Percentiles rank a stretch among this genome's conserved stretches.
These are phyloP conservation scores for Etheostoma perlongum DNA, from an alignment of 2,797 vertebrate species.

Conservation along the genomic window DNA sequence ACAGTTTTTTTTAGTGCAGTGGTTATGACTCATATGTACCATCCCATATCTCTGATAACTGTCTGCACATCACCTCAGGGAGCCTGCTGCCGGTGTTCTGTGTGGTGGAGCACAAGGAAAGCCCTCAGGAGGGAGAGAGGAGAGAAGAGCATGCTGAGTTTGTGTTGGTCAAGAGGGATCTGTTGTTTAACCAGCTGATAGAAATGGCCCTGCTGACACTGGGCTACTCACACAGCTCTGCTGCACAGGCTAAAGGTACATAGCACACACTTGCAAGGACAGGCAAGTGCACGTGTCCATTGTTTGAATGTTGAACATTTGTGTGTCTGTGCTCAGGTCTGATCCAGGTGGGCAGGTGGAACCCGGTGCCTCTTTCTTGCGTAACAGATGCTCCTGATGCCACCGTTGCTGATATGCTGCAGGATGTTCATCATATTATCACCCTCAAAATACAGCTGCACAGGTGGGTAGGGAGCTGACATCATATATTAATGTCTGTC, in stretches of 20 bases:
- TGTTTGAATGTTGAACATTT: background rate
- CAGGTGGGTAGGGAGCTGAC: slow-evolving; percentile 87
- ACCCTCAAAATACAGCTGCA: slow-evolving; percentile 97
- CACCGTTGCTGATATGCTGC: slow-evolving; percentile 97
- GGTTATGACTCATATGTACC: background rate
- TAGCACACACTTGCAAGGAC: slow-evolving; percentile 2
- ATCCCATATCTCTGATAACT: slow-evolving; percentile 7
- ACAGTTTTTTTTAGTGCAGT: background rate
- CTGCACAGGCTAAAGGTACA: slow-evolving; percentile 96
- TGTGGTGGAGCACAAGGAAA: slow-evolving; percentile 95
- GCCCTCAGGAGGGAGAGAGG: slow-evolving; percentile 87
- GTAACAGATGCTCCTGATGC: slow-evolving; percentile 96
- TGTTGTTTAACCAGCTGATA: slow-evolving; percentile 97
- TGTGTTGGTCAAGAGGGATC: slow-evolving; percentile 95
- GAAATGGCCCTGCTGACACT: slow-evolving; percentile 96
- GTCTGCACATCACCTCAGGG: slow-evolving; percentile 78
- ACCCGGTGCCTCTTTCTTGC: slow-evolving; percentile 95
- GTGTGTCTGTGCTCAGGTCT: slow-evolving; percentile 83
- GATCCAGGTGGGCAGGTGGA: slow-evolving; percentile 98
- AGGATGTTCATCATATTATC: slow-evolving; percentile 96
- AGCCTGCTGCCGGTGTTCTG: slow-evolving; percentile 97
- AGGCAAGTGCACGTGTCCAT: background rate
- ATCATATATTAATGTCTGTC: background rate
- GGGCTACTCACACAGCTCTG: slow-evolving; percentile 96
- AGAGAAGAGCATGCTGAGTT: slow-evolving; percentile 96